phyloP scores from a whole-genome alignment of 2,113 vertebrate genomes.

The Rhipidura dahli region DNA sequence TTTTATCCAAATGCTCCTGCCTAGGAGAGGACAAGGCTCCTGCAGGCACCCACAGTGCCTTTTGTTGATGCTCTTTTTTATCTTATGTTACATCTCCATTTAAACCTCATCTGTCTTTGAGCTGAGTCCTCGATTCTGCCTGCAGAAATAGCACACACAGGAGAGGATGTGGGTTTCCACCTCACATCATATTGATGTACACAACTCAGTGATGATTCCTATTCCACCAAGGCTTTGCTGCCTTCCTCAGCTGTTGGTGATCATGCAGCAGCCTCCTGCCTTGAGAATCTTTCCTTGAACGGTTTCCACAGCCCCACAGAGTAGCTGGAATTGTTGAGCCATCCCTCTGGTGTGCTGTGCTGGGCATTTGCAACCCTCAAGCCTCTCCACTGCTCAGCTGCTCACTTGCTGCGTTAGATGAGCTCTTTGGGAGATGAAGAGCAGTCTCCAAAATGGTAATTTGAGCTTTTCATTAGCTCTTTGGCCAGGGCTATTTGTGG shows the following conservation, averaged over 20 bases:
- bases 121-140: neutral
- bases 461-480: slow-evolving; percentile 35
- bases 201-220: neutral
- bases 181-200: neutral
- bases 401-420: neutral
- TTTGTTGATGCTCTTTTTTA: neutral
- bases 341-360: neutral
- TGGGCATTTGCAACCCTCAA: neutral
- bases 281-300: neutral
- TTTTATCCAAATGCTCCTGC: neutral
- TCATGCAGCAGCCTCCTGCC: neutral
- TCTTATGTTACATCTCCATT: neutral
- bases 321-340: neutral
- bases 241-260: neutral
- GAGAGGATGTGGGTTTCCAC: neutral
- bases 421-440: slow-evolving; percentile 25
- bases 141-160: neutral
- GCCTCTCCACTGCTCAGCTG: neutral
- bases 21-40: neutral
- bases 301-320: neutral
- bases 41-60: neutral
- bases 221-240: neutral
- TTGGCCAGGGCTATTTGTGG: slow-evolving; percentile 8
- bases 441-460: neutral
- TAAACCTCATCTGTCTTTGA: neutral